Evolutionary conservation across 1,140 invertebrate genomes (phyloP).

Genomic region (Orius laevigatus): DNA sequence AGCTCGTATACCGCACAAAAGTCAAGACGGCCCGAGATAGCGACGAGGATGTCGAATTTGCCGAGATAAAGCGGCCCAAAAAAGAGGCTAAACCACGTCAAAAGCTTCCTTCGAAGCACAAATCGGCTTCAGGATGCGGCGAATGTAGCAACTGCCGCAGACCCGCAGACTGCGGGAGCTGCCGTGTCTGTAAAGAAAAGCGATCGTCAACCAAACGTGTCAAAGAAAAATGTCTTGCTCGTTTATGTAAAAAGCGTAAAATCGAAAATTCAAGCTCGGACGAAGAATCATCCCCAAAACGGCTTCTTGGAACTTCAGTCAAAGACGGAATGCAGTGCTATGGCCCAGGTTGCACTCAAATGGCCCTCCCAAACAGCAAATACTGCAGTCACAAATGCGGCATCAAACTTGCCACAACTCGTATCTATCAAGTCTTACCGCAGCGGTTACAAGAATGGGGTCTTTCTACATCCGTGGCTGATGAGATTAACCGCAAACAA

Average conservation of each 20-base stretch:
- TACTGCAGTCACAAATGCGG: constrained; percentile 94
- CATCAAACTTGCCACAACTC: constrained; percentile 68
- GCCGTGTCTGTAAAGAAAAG: constrained; percentile 49
- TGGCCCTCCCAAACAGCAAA: constrained; percentile 69
- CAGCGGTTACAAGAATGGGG: constrained; percentile 91
- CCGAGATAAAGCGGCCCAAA: constrained; percentile 20
- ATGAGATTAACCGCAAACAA: constrained; percentile 67
- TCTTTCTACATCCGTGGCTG: constrained; percentile 70
- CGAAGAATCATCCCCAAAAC: constrained; percentile 21
- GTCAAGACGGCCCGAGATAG: constrained; percentile 27
- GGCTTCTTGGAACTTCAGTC: constrained; percentile 1
- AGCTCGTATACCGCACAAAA: constrained; percentile 18
- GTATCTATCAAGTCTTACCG: constrained; percentile 62
- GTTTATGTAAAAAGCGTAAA: constrained; percentile 26
- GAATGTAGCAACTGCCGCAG: constrained; percentile 66
- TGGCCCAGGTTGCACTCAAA: constrained; percentile 69
- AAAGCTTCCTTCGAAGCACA: constrained; percentile 19
- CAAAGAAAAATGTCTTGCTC: constrained; percentile 16
- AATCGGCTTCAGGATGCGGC: constrained; percentile 42
- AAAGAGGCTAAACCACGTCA: constrained; percentile 13
- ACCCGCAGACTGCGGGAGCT: constrained; percentile 69
- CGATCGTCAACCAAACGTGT: constrained; percentile 78
- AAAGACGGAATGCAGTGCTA: constrained; percentile 53
- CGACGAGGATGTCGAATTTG: constrained; percentile 27
- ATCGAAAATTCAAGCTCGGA: constrained; percentile 34